Base-by-base conservation (phyloP, 1,140 invertebrate species). In the Drosophila seguyi region DNA sequence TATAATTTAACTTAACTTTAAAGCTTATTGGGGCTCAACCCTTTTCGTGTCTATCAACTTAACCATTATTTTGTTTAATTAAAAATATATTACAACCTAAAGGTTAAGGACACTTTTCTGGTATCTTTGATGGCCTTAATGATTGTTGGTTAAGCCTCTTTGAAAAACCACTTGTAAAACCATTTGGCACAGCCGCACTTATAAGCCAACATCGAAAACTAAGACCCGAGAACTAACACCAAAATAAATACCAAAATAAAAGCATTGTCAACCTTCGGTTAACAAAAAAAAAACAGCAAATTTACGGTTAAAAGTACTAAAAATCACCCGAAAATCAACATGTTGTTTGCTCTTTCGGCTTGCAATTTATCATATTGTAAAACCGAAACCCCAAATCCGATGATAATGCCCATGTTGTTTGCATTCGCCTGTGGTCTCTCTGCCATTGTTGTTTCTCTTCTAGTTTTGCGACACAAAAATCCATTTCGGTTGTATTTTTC, bases 261-360 rank as follows among this genome's bases (percentile, higher is more conserved):
- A 59, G 71, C 61, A 58, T 60, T 75, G 57, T 73, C 67, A 88
- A 79, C 83, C 84, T 87, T 87, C 84, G 58, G 61, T 62, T 47
- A 69, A 61, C 57, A 65, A 36, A 36, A 34, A 53, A 22, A 79
- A 53, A 55, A 55, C 10, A 53, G 38, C 20, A 38, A 72, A 65
- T 67, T 86, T 77, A 34, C 50, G 67, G 41, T 48, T 61, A 58
- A 71, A 73, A 65, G 66, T 81, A 67, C 45, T 48, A 67, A 68
- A 57, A 68, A 65, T 68, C 66, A 56, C 53, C 39, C 45, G 44
- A 34, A 60, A 75, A 75, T 75, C 71, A 66, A 71, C 74, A 69
- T 72, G 53, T 62, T 57, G 59, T 22, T 45, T 58, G 44, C 56
- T 72, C 36, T 55, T 57, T 34, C 41, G 42, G 56, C 44, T 48